Evolutionary conservation across 2,888 invertebrate genomes (phyloP).

Genomic region (Amphipyra tragopoginis): DNA sequence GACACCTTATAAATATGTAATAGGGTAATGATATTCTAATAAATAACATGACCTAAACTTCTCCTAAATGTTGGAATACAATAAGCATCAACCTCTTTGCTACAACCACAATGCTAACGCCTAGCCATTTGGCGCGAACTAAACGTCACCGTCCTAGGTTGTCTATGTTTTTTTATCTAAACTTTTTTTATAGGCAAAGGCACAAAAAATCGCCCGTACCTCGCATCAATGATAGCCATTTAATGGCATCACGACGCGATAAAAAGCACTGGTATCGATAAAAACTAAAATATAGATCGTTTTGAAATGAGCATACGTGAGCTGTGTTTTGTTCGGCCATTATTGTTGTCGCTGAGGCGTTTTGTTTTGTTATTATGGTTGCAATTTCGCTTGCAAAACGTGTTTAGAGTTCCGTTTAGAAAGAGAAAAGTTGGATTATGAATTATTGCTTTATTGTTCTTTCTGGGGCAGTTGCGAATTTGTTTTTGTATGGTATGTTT

Average conservation of each 20-base stretch:
- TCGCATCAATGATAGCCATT: constrained; percentile 77
- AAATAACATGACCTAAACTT: no score
- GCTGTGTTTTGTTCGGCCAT: constrained; percentile 47
- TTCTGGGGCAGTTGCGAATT: constrained; percentile 18
- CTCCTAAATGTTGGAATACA: constrained; percentile 2
- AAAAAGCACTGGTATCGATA: constrained; percentile 60
- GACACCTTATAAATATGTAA: no score
- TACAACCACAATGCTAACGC: constrained; percentile 26
- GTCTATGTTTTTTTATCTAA: constrained; percentile 63
- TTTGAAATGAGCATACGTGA: constrained; percentile 65
- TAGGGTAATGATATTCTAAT: no score
- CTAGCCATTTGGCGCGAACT: constrained; percentile 48
- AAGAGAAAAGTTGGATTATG: constrained; percentile 14
- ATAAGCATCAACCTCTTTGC: constrained; percentile 36
- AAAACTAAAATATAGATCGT: constrained; percentile 68
- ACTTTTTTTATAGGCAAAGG: constrained; percentile 62
- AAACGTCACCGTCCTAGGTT: constrained; percentile 32
- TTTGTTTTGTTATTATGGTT: constrained; percentile 56
- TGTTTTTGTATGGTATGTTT: constrained; percentile 3
- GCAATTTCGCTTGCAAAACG: constrained; percentile 44
- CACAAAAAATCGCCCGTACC: constrained; percentile 69
- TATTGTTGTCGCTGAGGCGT: constrained; percentile 50
- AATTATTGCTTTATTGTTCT: constrained; percentile 11
- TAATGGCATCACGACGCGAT: constrained; percentile 71
- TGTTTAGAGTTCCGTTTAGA: constrained; percentile 23